Conservation (phyloP, 2,888 invertebrate species). For the Zaprionus bogoriensis region DNA sequence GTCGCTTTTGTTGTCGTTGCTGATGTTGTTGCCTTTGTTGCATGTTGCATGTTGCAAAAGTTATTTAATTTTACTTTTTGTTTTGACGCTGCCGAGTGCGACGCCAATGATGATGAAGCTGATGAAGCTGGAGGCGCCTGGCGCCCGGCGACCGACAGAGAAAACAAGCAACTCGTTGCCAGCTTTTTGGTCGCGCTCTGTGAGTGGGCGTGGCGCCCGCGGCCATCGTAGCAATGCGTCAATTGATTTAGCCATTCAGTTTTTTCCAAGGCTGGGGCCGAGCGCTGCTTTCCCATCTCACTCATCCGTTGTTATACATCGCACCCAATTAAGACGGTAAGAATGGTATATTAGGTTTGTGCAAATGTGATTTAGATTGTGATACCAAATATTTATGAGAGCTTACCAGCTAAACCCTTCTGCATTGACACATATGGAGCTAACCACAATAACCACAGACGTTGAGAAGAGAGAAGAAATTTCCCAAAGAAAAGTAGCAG, state of each 20-base stretch:
- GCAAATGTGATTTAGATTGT: too few species aligned
- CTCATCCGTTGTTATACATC: neutral
- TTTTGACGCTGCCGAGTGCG: constrained; percentile 37
- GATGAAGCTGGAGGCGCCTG: constrained; percentile 1
- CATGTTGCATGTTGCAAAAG: constrained; percentile 55
- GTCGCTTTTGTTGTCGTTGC: constrained; percentile 14
- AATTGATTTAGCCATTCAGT: constrained; percentile 62
- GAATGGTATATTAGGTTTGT: neutral
- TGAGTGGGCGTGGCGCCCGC: constrained; percentile 4
- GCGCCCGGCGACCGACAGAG: neutral
- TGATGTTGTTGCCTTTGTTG: constrained; percentile 16
- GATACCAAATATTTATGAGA: too few species aligned
- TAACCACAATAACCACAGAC: too few species aligned
- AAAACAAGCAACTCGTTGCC: constrained; percentile 2
- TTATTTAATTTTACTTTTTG: constrained; percentile 70
- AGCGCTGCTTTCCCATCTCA: neutral
- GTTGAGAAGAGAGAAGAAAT: too few species aligned
- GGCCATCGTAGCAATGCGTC: constrained; percentile 20
- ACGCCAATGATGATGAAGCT: constrained; percentile 27
- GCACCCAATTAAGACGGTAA: too few species aligned
- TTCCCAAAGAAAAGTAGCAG: too few species aligned
- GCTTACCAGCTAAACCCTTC: too few species aligned
- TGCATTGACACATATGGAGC: too few species aligned
- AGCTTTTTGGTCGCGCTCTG: constrained; percentile 1
- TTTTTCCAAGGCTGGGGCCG: constrained; percentile 30